These are phyloP conservation scores for Mycalesis mineus DNA, from an alignment of 2,888 invertebrate genomes.

Conservation along the genomic window DNA sequence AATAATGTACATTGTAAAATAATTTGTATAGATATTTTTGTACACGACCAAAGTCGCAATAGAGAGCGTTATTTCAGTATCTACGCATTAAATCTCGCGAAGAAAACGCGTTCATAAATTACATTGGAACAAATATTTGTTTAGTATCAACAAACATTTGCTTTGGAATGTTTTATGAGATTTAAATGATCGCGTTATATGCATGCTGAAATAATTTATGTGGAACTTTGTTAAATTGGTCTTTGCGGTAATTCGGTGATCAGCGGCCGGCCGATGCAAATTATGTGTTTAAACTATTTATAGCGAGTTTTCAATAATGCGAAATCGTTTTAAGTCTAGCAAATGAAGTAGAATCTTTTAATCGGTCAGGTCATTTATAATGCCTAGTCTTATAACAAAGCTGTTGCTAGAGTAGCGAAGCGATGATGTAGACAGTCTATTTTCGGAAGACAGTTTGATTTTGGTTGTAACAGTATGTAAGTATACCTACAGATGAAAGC, in stretches of 20 bases:
- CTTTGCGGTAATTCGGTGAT: neutral
- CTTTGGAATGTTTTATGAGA: slow-evolving; percentile 17
- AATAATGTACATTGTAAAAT: neutral
- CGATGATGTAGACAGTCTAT: too few relatives aligned
- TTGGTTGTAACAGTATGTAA: too few relatives aligned
- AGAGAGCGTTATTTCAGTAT: neutral
- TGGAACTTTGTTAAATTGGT: slow-evolving; percentile 3
- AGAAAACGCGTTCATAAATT: slow-evolving; percentile 12
- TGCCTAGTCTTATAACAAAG: too few relatives aligned
- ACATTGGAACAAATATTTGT: slow-evolving; percentile 19
- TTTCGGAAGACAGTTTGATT: too few relatives aligned
- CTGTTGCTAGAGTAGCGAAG: too few relatives aligned
- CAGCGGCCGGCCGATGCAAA: neutral
- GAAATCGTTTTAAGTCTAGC: too few relatives aligned
- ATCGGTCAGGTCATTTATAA: too few relatives aligned
- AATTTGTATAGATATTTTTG: slow-evolving; percentile 19
- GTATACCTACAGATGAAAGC: too few relatives aligned
- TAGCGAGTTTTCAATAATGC: too few relatives aligned
- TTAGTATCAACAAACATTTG: slow-evolving; percentile 11
- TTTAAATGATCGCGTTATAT: slow-evolving; percentile 11
- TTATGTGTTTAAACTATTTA: neutral
- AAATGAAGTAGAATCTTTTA: too few relatives aligned
- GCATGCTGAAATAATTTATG: slow-evolving; percentile 7
- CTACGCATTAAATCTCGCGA: slow-evolving; percentile 11
- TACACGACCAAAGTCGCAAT: slow-evolving; percentile 7